Conservation (phyloP, 2,888 invertebrate genomes). For the Perizoma flavofasciatum region DNA sequence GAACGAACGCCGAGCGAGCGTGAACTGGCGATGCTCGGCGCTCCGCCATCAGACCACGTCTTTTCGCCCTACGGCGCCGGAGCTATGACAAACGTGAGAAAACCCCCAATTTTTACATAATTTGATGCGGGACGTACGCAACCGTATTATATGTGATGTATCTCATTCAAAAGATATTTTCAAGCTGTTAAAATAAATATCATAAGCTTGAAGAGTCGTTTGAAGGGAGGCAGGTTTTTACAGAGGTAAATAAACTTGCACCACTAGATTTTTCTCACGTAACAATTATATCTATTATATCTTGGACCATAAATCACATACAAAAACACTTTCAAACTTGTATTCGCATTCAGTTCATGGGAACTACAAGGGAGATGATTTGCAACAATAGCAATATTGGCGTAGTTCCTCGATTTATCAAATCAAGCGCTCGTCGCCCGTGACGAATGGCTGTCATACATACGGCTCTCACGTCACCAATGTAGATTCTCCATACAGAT, state of each 20-base stretch:
- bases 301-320: slow-evolving; percentile 18
- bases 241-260: no score
- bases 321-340: slow-evolving; percentile 33
- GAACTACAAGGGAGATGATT: slow-evolving; percentile 50
- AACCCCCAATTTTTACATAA: not conserved
- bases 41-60: slow-evolving; percentile 83
- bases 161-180: no score
- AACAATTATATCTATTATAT: slow-evolving; percentile 13
- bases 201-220: no score
- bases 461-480: slow-evolving; percentile 41
- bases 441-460: slow-evolving; percentile 56
- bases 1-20: slow-evolving; percentile 86
- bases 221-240: no score
- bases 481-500: slow-evolving; percentile 46
- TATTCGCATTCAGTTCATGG: slow-evolving; percentile 48
- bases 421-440: slow-evolving; percentile 54
- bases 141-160: no score
- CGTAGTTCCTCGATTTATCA: slow-evolving; percentile 70
- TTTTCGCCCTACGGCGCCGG: slow-evolving; percentile 87
- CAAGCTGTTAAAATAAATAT: no score
- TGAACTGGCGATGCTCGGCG: slow-evolving; percentile 83
- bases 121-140: not conserved
- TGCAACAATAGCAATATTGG: slow-evolving; percentile 60
- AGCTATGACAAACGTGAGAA: slow-evolving; percentile 86
- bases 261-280: slow-evolving; percentile 10